A percentile compares a stretch with the other conserved stretches of the same genome.
These are phyloP conservation scores for Pelecanus crispus DNA, from an alignment of 2,113 vertebrate species.

Conservation along the genomic window DNA sequence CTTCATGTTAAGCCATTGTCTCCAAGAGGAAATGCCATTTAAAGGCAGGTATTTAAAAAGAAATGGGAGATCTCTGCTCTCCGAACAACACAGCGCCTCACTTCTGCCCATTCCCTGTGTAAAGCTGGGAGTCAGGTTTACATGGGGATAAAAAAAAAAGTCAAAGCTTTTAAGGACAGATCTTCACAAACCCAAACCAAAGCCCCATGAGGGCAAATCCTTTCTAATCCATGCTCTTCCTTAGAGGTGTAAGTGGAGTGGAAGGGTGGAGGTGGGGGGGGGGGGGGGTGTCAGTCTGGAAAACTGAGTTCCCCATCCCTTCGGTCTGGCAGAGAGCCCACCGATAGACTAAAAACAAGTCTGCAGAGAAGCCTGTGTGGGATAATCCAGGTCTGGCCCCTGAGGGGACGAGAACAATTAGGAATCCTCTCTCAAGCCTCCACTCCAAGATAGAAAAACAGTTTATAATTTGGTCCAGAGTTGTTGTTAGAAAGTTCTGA, in stretches of 20 bases:
- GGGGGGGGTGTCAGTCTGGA: background rate
- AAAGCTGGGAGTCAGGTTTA: conserved; percentile 9
- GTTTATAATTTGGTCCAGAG: conserved; percentile 43
- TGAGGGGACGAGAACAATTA: conserved; percentile 47
- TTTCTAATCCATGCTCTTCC: conserved; percentile 40
- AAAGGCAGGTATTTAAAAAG: background rate
- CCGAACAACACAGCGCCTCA: background rate
- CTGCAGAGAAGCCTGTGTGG: conserved; percentile 28
- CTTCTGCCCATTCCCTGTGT: background rate
- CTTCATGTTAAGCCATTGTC: background rate
- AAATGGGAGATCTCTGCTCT: background rate
- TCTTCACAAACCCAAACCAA: conserved; percentile 14
- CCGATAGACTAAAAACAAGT: conserved; percentile 30
- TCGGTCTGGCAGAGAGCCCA: conserved; percentile 22
- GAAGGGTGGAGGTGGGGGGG: background rate
- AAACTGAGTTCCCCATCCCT: conserved; percentile 18
- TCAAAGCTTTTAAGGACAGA: conserved; percentile 42
- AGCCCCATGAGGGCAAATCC: conserved; percentile 21
- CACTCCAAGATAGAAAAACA: conserved; percentile 62
- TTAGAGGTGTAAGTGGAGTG: conserved; percentile 35
- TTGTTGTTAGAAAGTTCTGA: conserved; percentile 61
- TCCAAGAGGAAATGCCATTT: conserved; percentile 1
- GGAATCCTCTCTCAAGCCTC: conserved; percentile 48
- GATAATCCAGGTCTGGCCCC: conserved; percentile 44
- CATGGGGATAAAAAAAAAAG: background rate